These are phyloP conservation scores for Ganaspis sp. DNA, from an alignment of 1,140 invertebrate species.

Conservation along the genomic window DNA sequence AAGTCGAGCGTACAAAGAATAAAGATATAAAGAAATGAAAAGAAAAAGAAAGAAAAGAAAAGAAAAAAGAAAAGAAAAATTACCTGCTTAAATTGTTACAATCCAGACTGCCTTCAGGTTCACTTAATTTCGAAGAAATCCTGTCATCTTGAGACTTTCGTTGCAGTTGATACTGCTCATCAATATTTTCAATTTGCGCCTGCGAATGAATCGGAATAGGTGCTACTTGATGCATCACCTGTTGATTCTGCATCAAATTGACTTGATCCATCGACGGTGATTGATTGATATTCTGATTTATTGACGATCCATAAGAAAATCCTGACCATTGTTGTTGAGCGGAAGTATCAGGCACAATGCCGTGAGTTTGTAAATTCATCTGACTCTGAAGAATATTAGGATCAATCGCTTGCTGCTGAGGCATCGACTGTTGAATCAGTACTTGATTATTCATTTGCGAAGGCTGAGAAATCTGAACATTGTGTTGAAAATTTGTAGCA, in stretches of 20 bases:
- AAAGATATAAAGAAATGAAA: no score
- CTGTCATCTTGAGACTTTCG: constrained; percentile 64
- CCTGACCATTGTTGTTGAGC: constrained; percentile 61
- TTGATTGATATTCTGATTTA: constrained; percentile 56
- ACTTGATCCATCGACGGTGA: constrained; percentile 61
- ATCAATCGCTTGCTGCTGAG: constrained; percentile 48
- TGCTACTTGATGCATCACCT: constrained; percentile 57
- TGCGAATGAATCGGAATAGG: constrained; percentile 54
- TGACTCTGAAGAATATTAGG: constrained; percentile 53
- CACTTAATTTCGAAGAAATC: constrained; percentile 49
- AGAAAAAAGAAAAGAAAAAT: constrained; percentile 32
- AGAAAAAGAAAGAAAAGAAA: no score
- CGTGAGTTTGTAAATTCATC: constrained; percentile 55
- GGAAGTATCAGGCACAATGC: constrained; percentile 51
- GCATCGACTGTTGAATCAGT: constrained; percentile 52
- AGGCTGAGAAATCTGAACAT: constrained; percentile 39
- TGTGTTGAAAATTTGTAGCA: constrained; percentile 42
- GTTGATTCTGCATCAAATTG: constrained; percentile 54
- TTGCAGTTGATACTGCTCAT: constrained; percentile 65
- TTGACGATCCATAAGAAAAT: constrained; percentile 52
- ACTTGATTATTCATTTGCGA: constrained; percentile 37
- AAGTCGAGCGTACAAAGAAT: no score
- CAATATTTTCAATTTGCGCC: constrained; percentile 53
- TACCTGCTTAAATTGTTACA: constrained; percentile 64
- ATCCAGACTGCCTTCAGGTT: constrained; percentile 63